Base-by-base conservation (phyloP, 2,888 invertebrate genomes). In the Conchocele bisecta region DNA sequence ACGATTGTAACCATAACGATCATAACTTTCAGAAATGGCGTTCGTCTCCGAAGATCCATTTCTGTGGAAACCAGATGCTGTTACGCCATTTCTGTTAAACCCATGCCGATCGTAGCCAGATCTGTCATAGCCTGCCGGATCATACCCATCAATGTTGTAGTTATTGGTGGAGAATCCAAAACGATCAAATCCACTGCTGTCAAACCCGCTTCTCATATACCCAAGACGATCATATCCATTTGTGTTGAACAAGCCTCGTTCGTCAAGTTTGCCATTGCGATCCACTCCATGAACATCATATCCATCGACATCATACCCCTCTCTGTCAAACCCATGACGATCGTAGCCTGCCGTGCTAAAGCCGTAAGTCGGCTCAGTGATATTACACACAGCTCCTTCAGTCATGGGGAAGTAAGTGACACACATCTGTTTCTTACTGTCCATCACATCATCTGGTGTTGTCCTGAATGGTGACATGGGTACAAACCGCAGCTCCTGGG, bases 51-150 rank as follows among this genome's bases (percentile, higher is more conserved):
- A 80, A 6, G 81, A 78, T 24, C 82, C 83, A 67, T 86, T 85
- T 44, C 77, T 82, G 57, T 85, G 80, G 48, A 84, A 83, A 35
- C 88, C 88, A 73, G 77, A 84, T 9, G 85, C 82, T 35, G 86
- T 88, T 22, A 82, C 75, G n/a, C 87, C 88, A 54, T 81, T 79
- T 37, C 75, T 79, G 46, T 89, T 83, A 81, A 86, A 89, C 15
- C 90, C 90, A 75, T 88, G 87, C 22, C 89, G 79, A 67, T 90
- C 84, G 65, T 83, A 90, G 1, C 90, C 90, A 15, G 75, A 81
- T 50, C 81, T 70, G 48, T 90, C 89, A 78, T 82, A 89, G 0
- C 90, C 90, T 15, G 69, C 41, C 13, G 76, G 66, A 78, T 89
- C 86, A 75, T 88, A 89, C 0, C 89, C 89, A 82, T 90, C 90